A percentile compares a stretch with the other conserved stretches of the same genome.
Evolutionary conservation across 2,888 invertebrate species (phyloP).

Genomic region (Cataglyphis cursor): DNA sequence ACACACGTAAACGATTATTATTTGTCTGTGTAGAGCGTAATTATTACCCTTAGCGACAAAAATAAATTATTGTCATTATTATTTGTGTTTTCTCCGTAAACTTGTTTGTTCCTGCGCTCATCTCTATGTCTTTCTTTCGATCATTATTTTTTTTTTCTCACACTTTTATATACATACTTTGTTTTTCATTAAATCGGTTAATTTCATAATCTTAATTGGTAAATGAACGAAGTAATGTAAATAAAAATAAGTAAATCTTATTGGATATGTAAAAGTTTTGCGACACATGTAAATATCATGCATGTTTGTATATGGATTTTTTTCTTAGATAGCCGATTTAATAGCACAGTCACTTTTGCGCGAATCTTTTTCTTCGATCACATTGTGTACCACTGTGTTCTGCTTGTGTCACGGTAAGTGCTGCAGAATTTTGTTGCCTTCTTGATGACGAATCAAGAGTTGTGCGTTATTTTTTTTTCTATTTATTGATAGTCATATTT

Average conservation of each 20-base stretch:
- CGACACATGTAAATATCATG: background rate
- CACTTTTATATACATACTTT: background rate
- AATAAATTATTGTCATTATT: conserved; percentile 85
- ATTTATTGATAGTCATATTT: conserved; percentile 22
- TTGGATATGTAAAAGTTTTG: background rate
- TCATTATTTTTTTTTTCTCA: conserved; percentile 24
- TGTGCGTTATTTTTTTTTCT: conserved; percentile 12
- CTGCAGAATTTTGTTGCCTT: conserved; percentile 62
- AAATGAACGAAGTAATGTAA: background rate
- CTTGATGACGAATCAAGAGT: conserved; percentile 3
- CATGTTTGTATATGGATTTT: background rate
- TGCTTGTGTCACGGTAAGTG: conserved; percentile 74
- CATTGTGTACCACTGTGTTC: conserved; percentile 50
- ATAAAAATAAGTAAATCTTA: background rate
- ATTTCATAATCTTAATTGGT: conserved; percentile 38
- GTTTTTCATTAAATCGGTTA: conserved; percentile 56
- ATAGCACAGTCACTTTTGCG: conserved; percentile 13
- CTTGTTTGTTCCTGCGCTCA: conserved; percentile 35
- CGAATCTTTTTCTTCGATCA: conserved; percentile 22
- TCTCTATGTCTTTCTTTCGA: conserved; percentile 25
- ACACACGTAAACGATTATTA: conserved; percentile 79
- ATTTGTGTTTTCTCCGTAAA: conserved; percentile 65
- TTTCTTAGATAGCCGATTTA: conserved; percentile 9
- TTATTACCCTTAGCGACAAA: conserved; percentile 78
- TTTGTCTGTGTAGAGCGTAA: conserved; percentile 83